Conservation (phyloP, 2,888 invertebrate genomes). For the Andrena haemorrhoa region DNA sequence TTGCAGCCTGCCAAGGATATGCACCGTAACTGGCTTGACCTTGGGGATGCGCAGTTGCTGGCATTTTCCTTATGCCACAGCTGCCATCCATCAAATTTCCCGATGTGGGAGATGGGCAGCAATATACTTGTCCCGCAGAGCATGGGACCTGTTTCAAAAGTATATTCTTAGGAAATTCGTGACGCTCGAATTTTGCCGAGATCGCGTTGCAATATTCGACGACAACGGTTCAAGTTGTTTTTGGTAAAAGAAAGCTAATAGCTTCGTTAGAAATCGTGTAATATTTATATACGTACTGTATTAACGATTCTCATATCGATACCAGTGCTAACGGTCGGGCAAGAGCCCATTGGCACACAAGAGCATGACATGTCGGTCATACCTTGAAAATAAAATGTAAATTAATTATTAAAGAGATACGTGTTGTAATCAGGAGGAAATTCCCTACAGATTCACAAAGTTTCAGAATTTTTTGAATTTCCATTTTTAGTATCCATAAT, state of each 20-base stretch:
- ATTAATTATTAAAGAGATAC: background rate
- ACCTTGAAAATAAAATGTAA: conserved; percentile 33
- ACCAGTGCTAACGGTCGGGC: conserved; percentile 52
- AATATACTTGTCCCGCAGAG: conserved; percentile 65
- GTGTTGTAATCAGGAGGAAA: background rate
- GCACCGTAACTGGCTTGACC: conserved; percentile 78
- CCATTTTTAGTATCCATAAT: too few species aligned
- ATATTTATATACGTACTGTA: conserved; percentile 60
- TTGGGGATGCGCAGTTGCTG: conserved; percentile 59
- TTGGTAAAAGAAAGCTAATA: background rate
- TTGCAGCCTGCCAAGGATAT: conserved; percentile 81
- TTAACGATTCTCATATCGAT: conserved; percentile 79
- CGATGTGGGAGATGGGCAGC: conserved; percentile 61
- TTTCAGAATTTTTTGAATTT: too few species aligned
- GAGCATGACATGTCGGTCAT: conserved; percentile 49
- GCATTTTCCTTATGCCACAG: conserved; percentile 78
- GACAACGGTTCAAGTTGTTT: too few species aligned
- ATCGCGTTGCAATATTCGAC: background rate
- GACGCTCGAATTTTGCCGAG: background rate
- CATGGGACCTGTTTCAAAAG: conserved; percentile 64
- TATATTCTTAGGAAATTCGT: background rate
- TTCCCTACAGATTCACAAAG: too few species aligned
- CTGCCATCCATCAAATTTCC: conserved; percentile 45
- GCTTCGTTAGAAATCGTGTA: background rate
- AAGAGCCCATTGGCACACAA: conserved; percentile 68